Percentiles rank a stretch among this genome's conserved stretches.
phyloP scores from a whole-genome alignment of 2,113 vertebrate species.

The Heptranchias perlo region DNA sequence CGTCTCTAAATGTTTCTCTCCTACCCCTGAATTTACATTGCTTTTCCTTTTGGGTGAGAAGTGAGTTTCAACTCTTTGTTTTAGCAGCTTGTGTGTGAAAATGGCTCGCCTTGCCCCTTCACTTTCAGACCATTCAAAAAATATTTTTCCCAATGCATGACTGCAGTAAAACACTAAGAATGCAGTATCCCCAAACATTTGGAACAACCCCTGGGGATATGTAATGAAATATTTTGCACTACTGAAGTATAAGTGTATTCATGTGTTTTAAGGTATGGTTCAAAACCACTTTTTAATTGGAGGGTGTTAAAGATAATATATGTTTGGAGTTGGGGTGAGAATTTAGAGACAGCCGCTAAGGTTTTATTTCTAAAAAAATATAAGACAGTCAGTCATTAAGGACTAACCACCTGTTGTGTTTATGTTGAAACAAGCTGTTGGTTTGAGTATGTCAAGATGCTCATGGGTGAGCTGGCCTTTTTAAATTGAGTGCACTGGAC shows the following conservation, averaged over 20 bases:
- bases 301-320: conserved; percentile 16
- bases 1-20: conserved; percentile 14
- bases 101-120: neutral
- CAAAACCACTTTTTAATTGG: conserved; percentile 36
- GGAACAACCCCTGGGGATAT: neutral
- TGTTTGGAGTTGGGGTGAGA: neutral
- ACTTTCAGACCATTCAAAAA: neutral
- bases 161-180: conserved; percentile 22
- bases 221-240: conserved; percentile 30
- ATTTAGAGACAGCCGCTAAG: neutral
- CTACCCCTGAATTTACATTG: neutral
- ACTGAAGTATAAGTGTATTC: conserved; percentile 1
- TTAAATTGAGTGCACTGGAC: conserved; percentile 15
- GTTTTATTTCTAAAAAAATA: neutral
- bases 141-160: neutral
- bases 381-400: neutral
- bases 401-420: neutral
- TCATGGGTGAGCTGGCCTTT: neutral
- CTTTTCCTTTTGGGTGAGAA: neutral
- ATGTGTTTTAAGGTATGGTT: neutral
- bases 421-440: neutral
- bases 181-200: neutral
- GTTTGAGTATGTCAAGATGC: neutral
- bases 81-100: neutral
- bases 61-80: neutral